Conservation (phyloP, 2,888 invertebrate species). For the Drosophila gaucha region DNA sequence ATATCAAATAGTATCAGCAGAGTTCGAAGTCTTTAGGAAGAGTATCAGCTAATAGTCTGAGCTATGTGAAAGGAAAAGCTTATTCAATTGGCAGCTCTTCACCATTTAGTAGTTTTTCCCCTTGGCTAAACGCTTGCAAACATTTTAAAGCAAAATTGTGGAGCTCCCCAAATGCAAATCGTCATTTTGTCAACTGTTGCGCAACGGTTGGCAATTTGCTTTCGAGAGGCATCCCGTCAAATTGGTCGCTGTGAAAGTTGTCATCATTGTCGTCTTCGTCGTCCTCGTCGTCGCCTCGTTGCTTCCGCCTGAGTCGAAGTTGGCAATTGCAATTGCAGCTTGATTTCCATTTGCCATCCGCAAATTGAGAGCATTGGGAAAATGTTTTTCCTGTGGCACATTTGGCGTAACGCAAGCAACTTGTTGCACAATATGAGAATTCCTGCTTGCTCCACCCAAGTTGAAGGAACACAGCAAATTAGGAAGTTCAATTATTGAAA, state of each 20-base stretch:
- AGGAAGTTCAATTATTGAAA: constrained; percentile 53
- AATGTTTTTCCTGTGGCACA: constrained; percentile 54
- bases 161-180: constrained; percentile 15
- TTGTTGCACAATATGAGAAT: constrained; percentile 36
- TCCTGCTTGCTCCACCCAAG: constrained; percentile 5
- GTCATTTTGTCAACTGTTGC: constrained; percentile 38
- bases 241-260: constrained; percentile 60
- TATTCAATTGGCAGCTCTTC: not conserved
- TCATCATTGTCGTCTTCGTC: constrained; percentile 35
- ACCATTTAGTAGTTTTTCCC: not conserved
- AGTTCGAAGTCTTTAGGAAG: too few relatives aligned
- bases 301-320: constrained; percentile 42
- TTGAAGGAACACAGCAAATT: constrained; percentile 23
- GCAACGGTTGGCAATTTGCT: constrained; percentile 53
- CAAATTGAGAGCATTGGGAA: constrained; percentile 46
- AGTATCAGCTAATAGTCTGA: not conserved
- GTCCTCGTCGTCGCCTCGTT: constrained; percentile 11
- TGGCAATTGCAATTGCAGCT: constrained; percentile 59
- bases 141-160: not conserved
- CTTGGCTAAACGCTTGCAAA: not conserved
- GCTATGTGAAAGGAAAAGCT: not conserved
- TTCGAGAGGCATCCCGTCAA: constrained; percentile 52
- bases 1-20: too few relatives aligned
- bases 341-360: constrained; percentile 65
- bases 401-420: constrained; percentile 38